These are phyloP conservation scores for Monopterus albus DNA, from an alignment of 2,113 vertebrate genomes.

Conservation along the genomic window DNA sequence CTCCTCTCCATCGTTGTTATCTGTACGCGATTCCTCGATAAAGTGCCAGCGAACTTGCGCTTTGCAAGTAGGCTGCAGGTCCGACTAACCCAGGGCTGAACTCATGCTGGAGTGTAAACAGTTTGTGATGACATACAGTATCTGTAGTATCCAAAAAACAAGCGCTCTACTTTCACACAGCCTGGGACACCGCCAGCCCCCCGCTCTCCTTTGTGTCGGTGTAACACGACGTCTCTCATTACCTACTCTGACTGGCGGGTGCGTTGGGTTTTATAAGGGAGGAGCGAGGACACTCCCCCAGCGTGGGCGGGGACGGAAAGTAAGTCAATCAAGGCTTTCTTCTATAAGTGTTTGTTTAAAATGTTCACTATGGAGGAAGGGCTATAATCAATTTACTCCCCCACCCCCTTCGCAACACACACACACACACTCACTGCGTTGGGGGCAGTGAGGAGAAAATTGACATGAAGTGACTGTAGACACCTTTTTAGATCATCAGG, in stretches of 20 bases:
- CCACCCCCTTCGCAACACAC: too few species aligned
- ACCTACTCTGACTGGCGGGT: slow-evolving; percentile 27
- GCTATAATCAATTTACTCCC: slow-evolving; percentile 48
- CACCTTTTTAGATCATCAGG: too few species aligned
- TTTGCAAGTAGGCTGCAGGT: slow-evolving; percentile 52
- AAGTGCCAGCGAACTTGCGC: slow-evolving; percentile 63
- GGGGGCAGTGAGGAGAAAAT: too few species aligned
- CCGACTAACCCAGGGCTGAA: slow-evolving; percentile 36
- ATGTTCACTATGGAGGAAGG: slow-evolving; percentile 66
- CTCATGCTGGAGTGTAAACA: slow-evolving; percentile 39
- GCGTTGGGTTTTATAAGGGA: slow-evolving; percentile 85
- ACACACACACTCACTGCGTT: slow-evolving; percentile 1
- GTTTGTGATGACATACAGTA: neutral
- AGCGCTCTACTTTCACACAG: slow-evolving; percentile 4
- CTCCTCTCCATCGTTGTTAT: slow-evolving; percentile 55
- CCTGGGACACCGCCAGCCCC: neutral
- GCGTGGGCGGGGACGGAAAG: slow-evolving; percentile 37
- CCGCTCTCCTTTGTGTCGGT: neutral
- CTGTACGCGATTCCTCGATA: slow-evolving; percentile 11
- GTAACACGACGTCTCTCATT: neutral
- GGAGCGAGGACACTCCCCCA: slow-evolving; percentile 67
- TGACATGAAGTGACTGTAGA: too few species aligned
- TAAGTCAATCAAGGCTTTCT: slow-evolving; percentile 62
- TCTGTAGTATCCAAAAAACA: slow-evolving; percentile 6
- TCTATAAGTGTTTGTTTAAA: slow-evolving; percentile 82